phyloP scores from a whole-genome alignment of 2,888 invertebrate species.

The Ectemnius cavifrons region DNA sequence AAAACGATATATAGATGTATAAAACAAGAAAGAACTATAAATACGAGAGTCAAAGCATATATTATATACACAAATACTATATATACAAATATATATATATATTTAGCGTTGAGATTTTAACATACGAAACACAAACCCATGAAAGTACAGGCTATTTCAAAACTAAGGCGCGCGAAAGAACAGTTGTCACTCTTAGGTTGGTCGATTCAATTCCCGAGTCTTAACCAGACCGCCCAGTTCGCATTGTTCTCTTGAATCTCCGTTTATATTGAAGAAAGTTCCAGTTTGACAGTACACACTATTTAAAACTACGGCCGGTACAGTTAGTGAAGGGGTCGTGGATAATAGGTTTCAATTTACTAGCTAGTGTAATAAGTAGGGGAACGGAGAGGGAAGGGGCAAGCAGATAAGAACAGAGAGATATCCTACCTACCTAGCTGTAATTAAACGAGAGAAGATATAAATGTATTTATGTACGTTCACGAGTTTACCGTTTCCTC shows the following conservation, averaged over 20 bases:
- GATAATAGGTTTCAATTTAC: constrained; percentile 57
- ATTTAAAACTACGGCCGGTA: no score
- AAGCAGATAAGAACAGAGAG: no score
- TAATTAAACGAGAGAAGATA: constrained; percentile 53
- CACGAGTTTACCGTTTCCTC: constrained; percentile 46
- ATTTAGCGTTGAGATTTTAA: constrained; percentile 72
- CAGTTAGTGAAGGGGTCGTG: no score
- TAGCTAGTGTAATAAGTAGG: constrained; percentile 62
- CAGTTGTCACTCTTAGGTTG: constrained; percentile 50
- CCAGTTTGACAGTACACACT: no score
- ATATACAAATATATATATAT: constrained; percentile 64
- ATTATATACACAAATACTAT: constrained; percentile 58
- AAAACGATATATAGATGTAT: constrained; percentile 51
- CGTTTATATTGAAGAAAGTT: background rate
- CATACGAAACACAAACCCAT: constrained; percentile 76
- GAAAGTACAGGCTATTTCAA: constrained; percentile 76
- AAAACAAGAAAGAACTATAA: constrained; percentile 51
- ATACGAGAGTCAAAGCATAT: constrained; percentile 60
- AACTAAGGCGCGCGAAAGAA: constrained; percentile 53
- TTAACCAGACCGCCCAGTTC: background rate
- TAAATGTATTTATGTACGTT: constrained; percentile 71
- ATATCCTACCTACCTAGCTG: constrained; percentile 39
- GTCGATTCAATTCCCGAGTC: constrained; percentile 39
- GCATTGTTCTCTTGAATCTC: background rate
- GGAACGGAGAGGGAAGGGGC: constrained; percentile 26